Evolutionary conservation across 2,797 vertebrate species (phyloP).

Genomic region (Petrocephalus sullivani): DNA sequence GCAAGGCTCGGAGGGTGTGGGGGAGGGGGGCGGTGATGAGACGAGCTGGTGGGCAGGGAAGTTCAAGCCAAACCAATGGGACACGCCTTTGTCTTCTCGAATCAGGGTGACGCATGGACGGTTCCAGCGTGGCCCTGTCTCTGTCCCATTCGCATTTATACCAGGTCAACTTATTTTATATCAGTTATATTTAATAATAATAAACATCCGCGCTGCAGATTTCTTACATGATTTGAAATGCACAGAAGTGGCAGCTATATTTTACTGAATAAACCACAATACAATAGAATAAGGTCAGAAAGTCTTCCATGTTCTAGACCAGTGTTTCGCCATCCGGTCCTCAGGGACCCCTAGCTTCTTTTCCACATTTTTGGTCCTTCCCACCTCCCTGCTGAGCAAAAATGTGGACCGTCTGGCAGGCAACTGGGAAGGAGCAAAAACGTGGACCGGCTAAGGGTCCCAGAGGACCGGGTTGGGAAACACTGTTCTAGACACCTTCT

Average conservation of each 20-base stretch:
- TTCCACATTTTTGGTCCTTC: neutral
- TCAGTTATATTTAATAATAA: neutral
- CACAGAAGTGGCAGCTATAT: no score
- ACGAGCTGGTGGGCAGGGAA: slow-evolving; percentile 40
- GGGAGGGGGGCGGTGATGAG: slow-evolving; percentile 46
- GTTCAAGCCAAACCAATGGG: slow-evolving; percentile 50
- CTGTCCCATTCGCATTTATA: neutral
- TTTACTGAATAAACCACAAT: no score
- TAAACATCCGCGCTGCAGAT: neutral
- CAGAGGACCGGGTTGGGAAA: neutral
- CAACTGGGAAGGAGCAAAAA: no score
- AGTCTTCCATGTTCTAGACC: no score
- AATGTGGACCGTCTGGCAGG: neutral
- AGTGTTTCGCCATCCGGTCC: neutral
- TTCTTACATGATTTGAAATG: no score
- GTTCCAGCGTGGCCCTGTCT: slow-evolving; percentile 44
- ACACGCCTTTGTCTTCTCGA: slow-evolving; percentile 19
- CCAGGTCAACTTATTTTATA: neutral
- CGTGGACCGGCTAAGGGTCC: neutral
- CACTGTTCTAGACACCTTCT: neutral
- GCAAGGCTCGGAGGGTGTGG: slow-evolving; percentile 35
- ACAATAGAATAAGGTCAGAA: no score
- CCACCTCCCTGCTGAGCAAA: neutral
- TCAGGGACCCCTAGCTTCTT: neutral
- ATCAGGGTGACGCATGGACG: slow-evolving; percentile 43